Conservation (phyloP, 2,888 invertebrate genomes). For the Dasypogon diadema region DNA sequence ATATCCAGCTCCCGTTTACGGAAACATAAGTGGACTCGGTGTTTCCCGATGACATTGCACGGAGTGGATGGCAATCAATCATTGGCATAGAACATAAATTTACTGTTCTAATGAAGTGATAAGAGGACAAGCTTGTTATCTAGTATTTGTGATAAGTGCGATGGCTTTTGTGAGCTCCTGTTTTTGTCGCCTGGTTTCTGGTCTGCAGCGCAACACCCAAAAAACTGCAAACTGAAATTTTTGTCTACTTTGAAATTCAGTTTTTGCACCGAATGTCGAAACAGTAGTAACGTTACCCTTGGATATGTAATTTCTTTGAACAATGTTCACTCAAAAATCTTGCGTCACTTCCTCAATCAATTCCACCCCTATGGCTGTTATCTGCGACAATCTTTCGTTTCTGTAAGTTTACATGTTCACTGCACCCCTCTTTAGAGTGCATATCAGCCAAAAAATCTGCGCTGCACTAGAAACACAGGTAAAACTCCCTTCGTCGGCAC, state of each 20-base stretch:
- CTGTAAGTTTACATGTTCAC: constrained; percentile 17
- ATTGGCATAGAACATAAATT: constrained; percentile 40
- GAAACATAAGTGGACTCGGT: constrained; percentile 8
- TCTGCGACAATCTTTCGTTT: background rate
- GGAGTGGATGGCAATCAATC: constrained; percentile 40
- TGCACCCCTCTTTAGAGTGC: constrained; percentile 13
- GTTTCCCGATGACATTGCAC: constrained; percentile 8
- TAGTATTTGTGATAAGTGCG: too few relatives aligned
- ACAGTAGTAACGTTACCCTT: too few relatives aligned
- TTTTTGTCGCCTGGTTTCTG: background rate
- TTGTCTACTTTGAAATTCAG: too few relatives aligned
- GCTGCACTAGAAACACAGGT: constrained; percentile 13
- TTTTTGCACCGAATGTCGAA: too few relatives aligned
- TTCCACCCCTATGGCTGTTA: background rate
- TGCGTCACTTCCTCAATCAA: background rate
- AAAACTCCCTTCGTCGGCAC: constrained; percentile 26
- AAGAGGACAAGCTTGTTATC: constrained; percentile 19
- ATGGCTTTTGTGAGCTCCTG: background rate
- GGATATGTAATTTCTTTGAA: too few relatives aligned
- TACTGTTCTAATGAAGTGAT: constrained; percentile 36
- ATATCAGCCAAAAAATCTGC: constrained; percentile 30
- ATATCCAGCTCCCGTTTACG: constrained; percentile 53
- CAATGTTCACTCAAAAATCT: background rate
- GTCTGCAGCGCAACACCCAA: background rate
- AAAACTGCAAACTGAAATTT: too few relatives aligned